These are phyloP conservation scores for Apaloderma vittatum DNA, from an alignment of 2,113 vertebrate species.

Conservation along the genomic window DNA sequence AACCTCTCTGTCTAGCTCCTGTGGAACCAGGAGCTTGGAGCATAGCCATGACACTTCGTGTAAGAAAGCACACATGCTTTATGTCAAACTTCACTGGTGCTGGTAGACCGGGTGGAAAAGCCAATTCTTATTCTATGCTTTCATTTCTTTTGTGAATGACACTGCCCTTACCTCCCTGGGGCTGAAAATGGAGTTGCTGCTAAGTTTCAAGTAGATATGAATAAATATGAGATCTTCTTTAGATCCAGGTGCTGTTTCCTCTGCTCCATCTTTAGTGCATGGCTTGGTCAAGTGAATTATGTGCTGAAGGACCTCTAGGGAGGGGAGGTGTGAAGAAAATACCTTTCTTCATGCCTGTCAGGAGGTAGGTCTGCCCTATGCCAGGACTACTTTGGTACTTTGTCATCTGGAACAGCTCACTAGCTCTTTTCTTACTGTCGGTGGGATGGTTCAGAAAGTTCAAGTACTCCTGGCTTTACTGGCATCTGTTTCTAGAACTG, in stretches of 20 bases:
- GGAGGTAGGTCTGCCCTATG: neutral
- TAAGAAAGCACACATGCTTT: neutral
- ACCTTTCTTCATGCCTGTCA: neutral
- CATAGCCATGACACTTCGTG: neutral
- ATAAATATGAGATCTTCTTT: neutral
- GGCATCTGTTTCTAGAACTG: neutral
- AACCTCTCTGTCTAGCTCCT: neutral
- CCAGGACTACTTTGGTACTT: neutral
- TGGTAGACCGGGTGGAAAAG: neutral
- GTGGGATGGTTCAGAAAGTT: neutral
- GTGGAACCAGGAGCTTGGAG: neutral
- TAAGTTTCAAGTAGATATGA: neutral
- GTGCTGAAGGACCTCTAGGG: neutral
- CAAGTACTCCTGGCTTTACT: neutral
- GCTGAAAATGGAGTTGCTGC: neutral
- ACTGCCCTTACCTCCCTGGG: neutral
- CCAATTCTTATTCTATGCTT: neutral
- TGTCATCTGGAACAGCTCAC: too few species aligned
- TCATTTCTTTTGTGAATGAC: neutral
- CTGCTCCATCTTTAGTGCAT: neutral
- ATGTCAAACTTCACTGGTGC: neutral
- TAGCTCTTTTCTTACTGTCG: too few species aligned
- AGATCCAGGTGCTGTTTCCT: neutral
- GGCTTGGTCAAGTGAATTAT: neutral
- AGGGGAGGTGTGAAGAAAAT: neutral